Percentiles rank a stretch among this genome's conserved stretches.
Conservation (phyloP, 2,113 vertebrate genomes). For the Muntiacus reevesi region DNA sequence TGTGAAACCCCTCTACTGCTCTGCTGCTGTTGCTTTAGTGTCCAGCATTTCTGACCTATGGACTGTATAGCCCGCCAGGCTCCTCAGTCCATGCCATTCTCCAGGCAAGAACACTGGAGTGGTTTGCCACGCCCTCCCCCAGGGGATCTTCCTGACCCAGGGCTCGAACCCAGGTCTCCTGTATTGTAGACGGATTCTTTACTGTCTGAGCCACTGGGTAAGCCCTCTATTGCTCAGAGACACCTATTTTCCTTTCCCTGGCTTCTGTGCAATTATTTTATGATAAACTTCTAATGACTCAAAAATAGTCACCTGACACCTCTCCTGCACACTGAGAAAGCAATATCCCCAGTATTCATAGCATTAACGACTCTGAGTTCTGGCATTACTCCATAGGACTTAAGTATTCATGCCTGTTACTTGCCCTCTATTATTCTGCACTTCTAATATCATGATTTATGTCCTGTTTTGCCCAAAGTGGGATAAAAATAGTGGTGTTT, state of each 20-base stretch:
- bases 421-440: neutral
- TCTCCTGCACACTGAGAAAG: neutral
- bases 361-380: neutral
- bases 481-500: neutral
- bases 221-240: neutral
- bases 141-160: neutral
- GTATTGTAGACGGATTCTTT: neutral
- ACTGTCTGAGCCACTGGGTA: neutral
- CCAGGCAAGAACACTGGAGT: neutral
- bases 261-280: neutral
- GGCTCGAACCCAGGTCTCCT: neutral
- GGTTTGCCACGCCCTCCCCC: neutral
- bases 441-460: neutral
- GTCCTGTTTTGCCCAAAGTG: neutral
- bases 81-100: neutral
- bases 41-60: neutral
- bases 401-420: neutral
- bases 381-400: neutral
- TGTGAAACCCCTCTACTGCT: neutral
- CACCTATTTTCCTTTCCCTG: neutral
- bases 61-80: neutral
- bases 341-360: neutral
- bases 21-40: neutral
- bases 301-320: neutral
- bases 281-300: neutral